Base-by-base conservation (phyloP, 2,888 invertebrate species). In the Eudasyphora cyanicolor region DNA sequence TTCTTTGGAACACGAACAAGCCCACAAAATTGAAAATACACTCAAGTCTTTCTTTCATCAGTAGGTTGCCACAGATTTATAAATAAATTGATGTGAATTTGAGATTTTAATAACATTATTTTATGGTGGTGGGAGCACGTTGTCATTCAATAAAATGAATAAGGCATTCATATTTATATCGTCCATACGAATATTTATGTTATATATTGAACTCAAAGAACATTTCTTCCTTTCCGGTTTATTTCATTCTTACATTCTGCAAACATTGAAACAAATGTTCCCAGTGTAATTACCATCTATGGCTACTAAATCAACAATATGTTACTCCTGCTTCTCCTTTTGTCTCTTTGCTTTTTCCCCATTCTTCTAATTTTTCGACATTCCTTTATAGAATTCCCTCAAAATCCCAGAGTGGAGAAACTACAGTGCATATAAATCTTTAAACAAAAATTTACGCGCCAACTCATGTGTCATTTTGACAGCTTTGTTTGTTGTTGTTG, bases 381-480 rank as follows among this genome's bases (percentile, higher is more conserved):
- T 7, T 64, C 32, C 64, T 64, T 19, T n/a, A 1, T 5, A 49
- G 49, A 49, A 49, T 19, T 19, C 49, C 49, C 2, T 1, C 64
- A 57, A 6, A 5, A 57, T 21, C 21, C 32, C 32, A 32, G 4
- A 32, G 49, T 27, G 49, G 2, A 70, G 8, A 29, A 7, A n/a
- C 49, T 24, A n/a, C n/a, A n/a, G 57, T 27, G 38, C 21, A 29
- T 54, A 57, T 57, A 54, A 76, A 32, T 69, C 45, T 49, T 49
- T 49, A 19, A 49, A 8, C 49, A 49, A 4, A 49, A 49, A 49
- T 49, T 49, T 76, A 76, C 67, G 76, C 69, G 76, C 76, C 76
- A 76, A 76, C 76, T 57, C 69, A 76, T 76, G 57, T 38, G n/a
- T n/a, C n/a, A n/a, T n/a, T n/a, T n/a, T n/a, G 76, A 76, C 76